Base-by-base conservation (phyloP, 2,888 invertebrate species). In the Euproctis similis region DNA sequence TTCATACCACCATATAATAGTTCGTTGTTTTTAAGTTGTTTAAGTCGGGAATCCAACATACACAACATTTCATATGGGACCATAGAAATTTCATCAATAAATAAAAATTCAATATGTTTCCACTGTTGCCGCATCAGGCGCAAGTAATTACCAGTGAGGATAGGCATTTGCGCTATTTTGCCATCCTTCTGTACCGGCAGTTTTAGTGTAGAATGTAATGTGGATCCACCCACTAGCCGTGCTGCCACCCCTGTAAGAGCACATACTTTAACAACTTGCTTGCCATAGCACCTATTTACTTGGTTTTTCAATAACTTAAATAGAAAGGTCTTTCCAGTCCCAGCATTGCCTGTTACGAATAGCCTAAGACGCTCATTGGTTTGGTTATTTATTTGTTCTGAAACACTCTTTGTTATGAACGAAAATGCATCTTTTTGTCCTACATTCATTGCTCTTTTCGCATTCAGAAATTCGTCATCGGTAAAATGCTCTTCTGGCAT, bases 241-340 rank as follows among this genome's bases (percentile, higher is more conserved):
- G 59, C 57, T 34, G 59, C 59, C 20, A 60, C 61, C 13, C 57
- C 59, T 18, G 59, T 60, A n/a, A 55, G 41, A 12, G 59, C 36
- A 22, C 48, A 41, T 1, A 53, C 46, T 42, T 50, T 49, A 14
- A 19, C 19, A 5, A 8, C 46, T 17, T 24, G 11, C 21, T 52
- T 44, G 12, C 32, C 39, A 26, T 52, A 47, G 22, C 47, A 52
- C 28, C 47, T 24, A 22, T 40, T 47, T 20, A 47, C 29, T 48
- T 47, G 42, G 10, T 27, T 24, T 42, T 24, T 33, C 21, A 42
- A 18, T 33, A 39, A 31, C 3, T 35, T 36, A 7, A 52, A 36
- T 7, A 34, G 18, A 25, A 46, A 50, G 11, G 40, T 48, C 34
- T 52, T 52, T 5, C 42, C 43, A 8, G 21, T 18, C 11, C 40